These are phyloP conservation scores for Anastrepha ludens DNA, from an alignment of 1,140 invertebrate genomes.

Conservation along the genomic window DNA sequence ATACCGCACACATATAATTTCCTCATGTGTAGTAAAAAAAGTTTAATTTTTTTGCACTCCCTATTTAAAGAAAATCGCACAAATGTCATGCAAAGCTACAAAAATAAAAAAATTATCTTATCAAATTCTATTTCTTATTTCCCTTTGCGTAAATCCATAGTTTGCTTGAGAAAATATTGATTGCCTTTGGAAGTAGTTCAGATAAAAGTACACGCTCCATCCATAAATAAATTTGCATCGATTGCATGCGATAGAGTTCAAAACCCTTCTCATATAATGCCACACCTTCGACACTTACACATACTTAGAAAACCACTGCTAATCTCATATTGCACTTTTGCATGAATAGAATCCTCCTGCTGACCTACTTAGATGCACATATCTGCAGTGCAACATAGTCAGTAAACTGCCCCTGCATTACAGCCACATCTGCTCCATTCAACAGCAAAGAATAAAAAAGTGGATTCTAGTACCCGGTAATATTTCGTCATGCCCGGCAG, in stretches of 20 bases:
- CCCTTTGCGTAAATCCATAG: no score
- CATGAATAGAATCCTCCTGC: background rate
- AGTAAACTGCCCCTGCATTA: slow-evolving; percentile 6
- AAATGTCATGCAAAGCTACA: no score
- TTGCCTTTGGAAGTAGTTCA: background rate
- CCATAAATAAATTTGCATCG: background rate
- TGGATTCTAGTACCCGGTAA: slow-evolving; percentile 13
- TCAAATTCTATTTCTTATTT: no score
- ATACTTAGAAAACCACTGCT: background rate
- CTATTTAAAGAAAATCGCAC: no score
- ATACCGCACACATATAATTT: no score
- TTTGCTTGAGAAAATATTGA: no score
- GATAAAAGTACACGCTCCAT: background rate
- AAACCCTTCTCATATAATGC: background rate
- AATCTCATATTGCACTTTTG: background rate
- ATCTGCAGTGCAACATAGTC: background rate
- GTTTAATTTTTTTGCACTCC: no score
- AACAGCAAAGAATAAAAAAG: background rate
- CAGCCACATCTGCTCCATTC: background rate
- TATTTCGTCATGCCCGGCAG: slow-evolving; percentile 34
- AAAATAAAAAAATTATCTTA: no score
- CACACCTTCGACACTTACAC: slow-evolving; percentile 1
- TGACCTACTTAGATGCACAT: background rate
- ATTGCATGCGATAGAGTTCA: background rate
- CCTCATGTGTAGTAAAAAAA: no score